Conservation (phyloP, 2,797 vertebrate species). For the Sebastes wilsoni region DNA sequence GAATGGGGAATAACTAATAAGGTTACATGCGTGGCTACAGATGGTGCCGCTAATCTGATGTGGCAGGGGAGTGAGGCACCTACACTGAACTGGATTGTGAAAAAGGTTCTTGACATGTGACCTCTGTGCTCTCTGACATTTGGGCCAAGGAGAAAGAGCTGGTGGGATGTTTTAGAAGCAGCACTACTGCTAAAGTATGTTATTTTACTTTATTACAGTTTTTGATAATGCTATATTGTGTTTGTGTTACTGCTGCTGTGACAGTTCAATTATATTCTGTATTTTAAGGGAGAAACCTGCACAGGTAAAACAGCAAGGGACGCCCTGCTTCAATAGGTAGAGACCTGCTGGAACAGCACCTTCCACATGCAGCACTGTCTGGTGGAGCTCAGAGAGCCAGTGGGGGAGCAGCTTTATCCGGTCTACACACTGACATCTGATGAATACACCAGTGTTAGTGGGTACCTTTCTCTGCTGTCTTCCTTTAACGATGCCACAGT, state of each 20-base stretch:
- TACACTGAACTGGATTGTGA: neutral
- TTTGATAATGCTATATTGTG: neutral
- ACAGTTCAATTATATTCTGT: neutral
- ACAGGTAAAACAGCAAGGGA: no score
- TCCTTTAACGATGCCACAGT: neutral
- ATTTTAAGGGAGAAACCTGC: neutral
- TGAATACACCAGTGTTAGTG: neutral
- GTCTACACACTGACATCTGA: neutral
- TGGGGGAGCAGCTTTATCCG: accelerated
- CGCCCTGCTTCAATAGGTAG: no score
- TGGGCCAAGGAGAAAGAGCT: neutral
- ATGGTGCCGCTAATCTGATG: neutral
- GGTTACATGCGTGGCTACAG: neutral
- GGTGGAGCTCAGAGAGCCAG: no score
- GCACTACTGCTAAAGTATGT: neutral
- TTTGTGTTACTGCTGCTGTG: neutral
- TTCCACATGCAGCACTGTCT: no score
- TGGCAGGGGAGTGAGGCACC: neutral
- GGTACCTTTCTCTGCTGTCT: neutral
- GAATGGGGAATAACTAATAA: neutral
- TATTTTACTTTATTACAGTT: neutral
- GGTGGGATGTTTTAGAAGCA: neutral
- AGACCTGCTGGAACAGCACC: no score
- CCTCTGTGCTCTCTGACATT: neutral
- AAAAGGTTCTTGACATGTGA: neutral